Percentiles rank a stretch among this genome's conserved stretches.
Conservation (phyloP, 2,113 vertebrate species). For the Rhynchomys soricoides region DNA sequence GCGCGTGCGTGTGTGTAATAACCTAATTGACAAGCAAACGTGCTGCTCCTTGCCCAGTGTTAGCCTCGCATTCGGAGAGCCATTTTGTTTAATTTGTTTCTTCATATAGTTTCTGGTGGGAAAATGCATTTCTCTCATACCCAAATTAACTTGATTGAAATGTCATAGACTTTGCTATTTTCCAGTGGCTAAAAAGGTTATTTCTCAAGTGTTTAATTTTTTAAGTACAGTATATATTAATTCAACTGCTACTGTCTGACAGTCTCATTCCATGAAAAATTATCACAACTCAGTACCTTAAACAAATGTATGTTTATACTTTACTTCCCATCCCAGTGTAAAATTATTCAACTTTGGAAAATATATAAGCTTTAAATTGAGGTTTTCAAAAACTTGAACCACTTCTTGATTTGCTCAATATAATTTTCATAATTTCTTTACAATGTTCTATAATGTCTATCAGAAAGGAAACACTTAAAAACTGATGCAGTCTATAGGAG, state of each 20-base stretch:
- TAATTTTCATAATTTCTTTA: conserved; percentile 66
- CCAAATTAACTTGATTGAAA: conserved; percentile 87
- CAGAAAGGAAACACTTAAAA: conserved; percentile 77
- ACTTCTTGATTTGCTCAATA: conserved; percentile 72
- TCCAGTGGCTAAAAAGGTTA: conserved; percentile 85
- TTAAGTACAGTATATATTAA: conserved; percentile 74
- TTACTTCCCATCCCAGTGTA: conserved; percentile 34
- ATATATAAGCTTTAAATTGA: conserved; percentile 43
- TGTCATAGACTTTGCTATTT: conserved; percentile 82
- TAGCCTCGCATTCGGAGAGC: conserved; percentile 77
- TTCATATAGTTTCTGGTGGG: conserved; percentile 85
- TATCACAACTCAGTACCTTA: conserved; percentile 48
- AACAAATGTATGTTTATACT: conserved; percentile 61
- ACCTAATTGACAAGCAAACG: conserved; percentile 73
- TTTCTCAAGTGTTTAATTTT: conserved; percentile 86
- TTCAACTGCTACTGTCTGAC: conserved; percentile 79
- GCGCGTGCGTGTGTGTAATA: conserved; percentile 61
- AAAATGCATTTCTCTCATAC: conserved; percentile 83
- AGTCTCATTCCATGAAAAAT: conserved; percentile 63
- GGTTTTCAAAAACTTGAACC: conserved; percentile 28
- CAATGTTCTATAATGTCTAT: conserved; percentile 59
- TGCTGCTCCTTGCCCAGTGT: conserved; percentile 76
- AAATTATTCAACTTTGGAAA: conserved; percentile 63
- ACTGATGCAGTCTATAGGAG: conserved; percentile 80
- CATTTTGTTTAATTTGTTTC: conserved; percentile 85